phyloP scores from a whole-genome alignment of 2,888 invertebrate genomes.

The Drosophila meridiana region DNA sequence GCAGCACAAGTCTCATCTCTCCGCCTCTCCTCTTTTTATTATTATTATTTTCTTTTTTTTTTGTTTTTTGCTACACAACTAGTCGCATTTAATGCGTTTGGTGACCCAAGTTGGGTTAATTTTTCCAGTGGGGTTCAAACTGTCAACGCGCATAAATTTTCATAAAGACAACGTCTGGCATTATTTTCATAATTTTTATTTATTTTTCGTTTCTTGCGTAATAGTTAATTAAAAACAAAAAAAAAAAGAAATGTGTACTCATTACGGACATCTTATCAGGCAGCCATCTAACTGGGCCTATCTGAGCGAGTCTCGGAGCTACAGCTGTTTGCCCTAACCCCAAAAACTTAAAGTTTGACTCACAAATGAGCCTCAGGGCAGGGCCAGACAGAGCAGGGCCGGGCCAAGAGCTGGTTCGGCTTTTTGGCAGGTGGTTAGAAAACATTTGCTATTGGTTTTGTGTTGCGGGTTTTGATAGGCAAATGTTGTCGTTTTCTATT shows the following conservation, averaged over 20 bases:
- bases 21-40: not conserved
- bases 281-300: conserved; percentile 37
- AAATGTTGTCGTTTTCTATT: conserved; percentile 55
- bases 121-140: conserved; percentile 70
- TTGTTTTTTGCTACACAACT: conserved; percentile 42
- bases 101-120: conserved; percentile 72
- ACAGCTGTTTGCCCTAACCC: conserved; percentile 11
- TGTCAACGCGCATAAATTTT: conserved; percentile 75
- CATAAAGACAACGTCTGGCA: conserved; percentile 58
- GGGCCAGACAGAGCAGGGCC: not conserved
- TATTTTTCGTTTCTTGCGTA: conserved; percentile 54
- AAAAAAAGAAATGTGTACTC: conserved; percentile 72
- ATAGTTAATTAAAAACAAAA: conserved; percentile 75
- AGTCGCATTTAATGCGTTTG: conserved; percentile 67
- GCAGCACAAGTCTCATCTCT: conserved; percentile 4
- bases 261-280: conserved; percentile 70
- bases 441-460: conserved; percentile 29
- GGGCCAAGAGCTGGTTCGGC: conserved; percentile 3
- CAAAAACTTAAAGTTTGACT: conserved; percentile 60
- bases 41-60: conserved; percentile 1
- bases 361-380: conserved; percentile 59
- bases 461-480: conserved; percentile 52
- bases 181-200: conserved; percentile 68
- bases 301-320: conserved; percentile 16
- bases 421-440: conserved; percentile 53